Percentiles rank a stretch among this genome's conserved stretches.
Conservation (phyloP, 2,888 invertebrate genomes). For the Drosophila picticornis region DNA sequence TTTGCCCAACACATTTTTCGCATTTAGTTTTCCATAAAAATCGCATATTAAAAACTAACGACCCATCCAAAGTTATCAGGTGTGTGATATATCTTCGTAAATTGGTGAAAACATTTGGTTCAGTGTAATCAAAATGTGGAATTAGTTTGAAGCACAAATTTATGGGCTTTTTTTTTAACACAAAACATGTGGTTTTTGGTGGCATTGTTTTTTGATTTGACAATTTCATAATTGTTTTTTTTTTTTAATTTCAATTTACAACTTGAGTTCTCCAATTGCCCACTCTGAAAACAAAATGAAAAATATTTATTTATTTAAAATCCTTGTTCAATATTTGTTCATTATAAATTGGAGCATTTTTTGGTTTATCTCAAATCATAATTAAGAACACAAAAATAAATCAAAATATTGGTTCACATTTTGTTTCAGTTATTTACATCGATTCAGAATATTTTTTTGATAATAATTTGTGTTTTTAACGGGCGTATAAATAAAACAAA, state of each 20-base stretch:
- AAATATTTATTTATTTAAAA: neutral
- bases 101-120: neutral
- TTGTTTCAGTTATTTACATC: neutral
- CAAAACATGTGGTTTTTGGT: neutral
- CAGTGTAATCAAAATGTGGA: neutral
- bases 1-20: conserved; percentile 52
- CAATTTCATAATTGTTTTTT: neutral
- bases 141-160: neutral
- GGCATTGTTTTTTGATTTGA: neutral
- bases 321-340: neutral
- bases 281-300: neutral
- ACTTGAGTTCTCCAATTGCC: neutral
- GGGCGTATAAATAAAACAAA: neutral
- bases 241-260: neutral
- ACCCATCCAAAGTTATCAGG: neutral
- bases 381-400: neutral
- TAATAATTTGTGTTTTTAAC: neutral
- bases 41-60: conserved; percentile 55
- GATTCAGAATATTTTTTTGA: neutral
- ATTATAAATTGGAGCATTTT: neutral
- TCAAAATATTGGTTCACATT: neutral
- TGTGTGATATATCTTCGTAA: neutral
- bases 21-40: conserved; percentile 64
- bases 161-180: neutral
- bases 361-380: neutral